These are phyloP conservation scores for Pithys albifrons DNA, from an alignment of 2,113 vertebrate species.

Conservation along the genomic window DNA sequence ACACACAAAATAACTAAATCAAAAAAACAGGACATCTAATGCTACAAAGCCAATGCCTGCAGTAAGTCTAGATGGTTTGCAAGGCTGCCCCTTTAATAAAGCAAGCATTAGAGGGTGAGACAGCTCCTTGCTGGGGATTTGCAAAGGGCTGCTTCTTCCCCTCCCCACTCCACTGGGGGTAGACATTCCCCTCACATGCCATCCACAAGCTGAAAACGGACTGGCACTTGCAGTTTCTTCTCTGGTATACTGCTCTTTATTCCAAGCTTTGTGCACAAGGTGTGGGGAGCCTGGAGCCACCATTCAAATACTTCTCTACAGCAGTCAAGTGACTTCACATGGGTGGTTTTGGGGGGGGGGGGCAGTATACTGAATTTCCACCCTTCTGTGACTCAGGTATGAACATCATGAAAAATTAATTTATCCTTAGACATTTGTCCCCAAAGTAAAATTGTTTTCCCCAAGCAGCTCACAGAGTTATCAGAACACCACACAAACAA, in stretches of 20 bases:
- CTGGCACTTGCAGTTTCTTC: neutral
- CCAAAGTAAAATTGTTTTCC: neutral
- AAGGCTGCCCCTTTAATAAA: neutral
- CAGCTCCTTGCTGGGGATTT: neutral
- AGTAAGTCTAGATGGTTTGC: neutral
- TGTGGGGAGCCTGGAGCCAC: neutral
- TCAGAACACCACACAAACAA: neutral
- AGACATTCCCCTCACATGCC: neutral
- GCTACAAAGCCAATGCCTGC: neutral
- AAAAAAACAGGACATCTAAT: neutral
- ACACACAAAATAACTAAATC: neutral
- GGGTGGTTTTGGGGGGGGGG: neutral
- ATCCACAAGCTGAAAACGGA: neutral
- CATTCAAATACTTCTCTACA: neutral
- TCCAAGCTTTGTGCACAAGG: neutral
- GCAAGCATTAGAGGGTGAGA: accelerated
- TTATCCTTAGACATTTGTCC: neutral
- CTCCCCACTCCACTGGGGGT: neutral
- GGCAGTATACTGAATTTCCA: neutral
- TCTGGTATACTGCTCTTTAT: neutral
- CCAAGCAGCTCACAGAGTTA: neutral
- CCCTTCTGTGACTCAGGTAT: neutral
- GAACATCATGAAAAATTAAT: neutral
- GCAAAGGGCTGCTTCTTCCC: neutral
- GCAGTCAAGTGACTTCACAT: neutral